phyloP scores from a whole-genome alignment of 30 jellyfish, hydroid and myxozoan genomes.

The Aurelia coerulea region DNA sequence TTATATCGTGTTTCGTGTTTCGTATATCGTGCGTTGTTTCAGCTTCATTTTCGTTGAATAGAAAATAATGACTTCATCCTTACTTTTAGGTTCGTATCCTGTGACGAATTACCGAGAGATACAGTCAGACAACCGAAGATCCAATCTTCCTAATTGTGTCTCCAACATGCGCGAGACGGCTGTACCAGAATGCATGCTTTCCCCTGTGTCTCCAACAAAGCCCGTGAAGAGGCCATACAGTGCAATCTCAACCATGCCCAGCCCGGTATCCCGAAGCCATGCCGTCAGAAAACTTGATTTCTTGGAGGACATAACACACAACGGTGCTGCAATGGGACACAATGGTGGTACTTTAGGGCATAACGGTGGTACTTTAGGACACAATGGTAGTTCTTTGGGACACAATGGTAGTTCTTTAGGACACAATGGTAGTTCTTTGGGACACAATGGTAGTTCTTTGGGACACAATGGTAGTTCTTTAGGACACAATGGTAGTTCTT shows the following conservation, averaged over 20 bases:
- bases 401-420: neutral
- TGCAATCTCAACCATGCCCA: slow-evolving; percentile 48
- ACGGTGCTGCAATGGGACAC: slow-evolving; percentile 6
- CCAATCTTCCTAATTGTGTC: slow-evolving; percentile 22
- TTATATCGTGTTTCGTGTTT: neutral
- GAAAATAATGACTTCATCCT: neutral
- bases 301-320: slow-evolving; percentile 31
- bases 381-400: too few species aligned
- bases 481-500: too few species aligned
- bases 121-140: slow-evolving; percentile 14
- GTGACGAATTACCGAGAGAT: slow-evolving; percentile 55
- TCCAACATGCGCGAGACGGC: slow-evolving; percentile 52
- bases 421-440: too few species aligned
- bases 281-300: slow-evolving; percentile 61
- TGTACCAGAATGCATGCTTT: slow-evolving; percentile 78
- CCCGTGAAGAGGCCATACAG: slow-evolving; percentile 70
- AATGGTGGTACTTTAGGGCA: too few species aligned
- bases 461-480: neutral
- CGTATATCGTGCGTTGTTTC: neutral
- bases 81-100: slow-evolving; percentile 33
- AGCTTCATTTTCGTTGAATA: slow-evolving; percentile 11
- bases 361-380: too few species aligned
- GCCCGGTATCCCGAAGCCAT: slow-evolving; percentile 15
- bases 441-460: neutral
- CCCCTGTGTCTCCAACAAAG: slow-evolving; percentile 78